phyloP scores from a whole-genome alignment of 2,888 invertebrate species.

The Ormyrus thymus region DNA sequence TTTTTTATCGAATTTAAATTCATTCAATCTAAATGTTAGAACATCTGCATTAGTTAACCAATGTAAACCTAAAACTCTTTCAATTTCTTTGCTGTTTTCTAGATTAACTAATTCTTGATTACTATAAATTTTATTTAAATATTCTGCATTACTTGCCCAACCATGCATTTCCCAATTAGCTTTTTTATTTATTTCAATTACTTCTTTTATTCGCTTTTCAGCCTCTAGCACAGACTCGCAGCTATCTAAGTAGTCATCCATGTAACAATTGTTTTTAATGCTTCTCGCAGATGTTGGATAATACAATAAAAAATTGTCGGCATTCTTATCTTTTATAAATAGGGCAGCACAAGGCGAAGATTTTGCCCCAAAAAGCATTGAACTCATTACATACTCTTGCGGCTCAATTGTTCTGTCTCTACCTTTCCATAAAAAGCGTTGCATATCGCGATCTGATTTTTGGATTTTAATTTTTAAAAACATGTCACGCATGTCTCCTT shows the following conservation, averaged over 20 bases:
- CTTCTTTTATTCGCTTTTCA: not conserved
- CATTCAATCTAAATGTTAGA: not conserved
- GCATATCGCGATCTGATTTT: not conserved
- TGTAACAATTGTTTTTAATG: not conserved
- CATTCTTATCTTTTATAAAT: not conserved
- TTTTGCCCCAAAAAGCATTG: not conserved
- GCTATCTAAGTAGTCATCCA: not conserved
- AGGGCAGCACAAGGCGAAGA: not conserved
- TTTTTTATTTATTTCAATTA: not conserved
- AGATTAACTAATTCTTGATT: too few relatives aligned
- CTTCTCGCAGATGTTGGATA: not conserved
- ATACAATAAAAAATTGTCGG: not conserved
- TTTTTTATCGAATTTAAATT: too few relatives aligned
- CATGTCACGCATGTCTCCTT: not conserved
- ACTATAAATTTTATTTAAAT: too few relatives aligned
- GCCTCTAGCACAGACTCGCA: not conserved
- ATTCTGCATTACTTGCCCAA: not conserved
- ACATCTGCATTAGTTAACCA: not conserved
- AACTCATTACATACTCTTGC: not conserved
- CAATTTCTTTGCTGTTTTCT: too few relatives aligned
- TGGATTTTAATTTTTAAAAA: not conserved
- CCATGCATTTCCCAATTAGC: not conserved
- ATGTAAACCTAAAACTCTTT: not conserved
- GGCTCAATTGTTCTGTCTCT: not conserved
- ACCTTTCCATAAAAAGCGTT: slow-evolving; percentile 5